These are phyloP conservation scores for Parauchenoglanis ngamensis DNA, from an alignment of 2,797 vertebrate species.

Conservation along the genomic window DNA sequence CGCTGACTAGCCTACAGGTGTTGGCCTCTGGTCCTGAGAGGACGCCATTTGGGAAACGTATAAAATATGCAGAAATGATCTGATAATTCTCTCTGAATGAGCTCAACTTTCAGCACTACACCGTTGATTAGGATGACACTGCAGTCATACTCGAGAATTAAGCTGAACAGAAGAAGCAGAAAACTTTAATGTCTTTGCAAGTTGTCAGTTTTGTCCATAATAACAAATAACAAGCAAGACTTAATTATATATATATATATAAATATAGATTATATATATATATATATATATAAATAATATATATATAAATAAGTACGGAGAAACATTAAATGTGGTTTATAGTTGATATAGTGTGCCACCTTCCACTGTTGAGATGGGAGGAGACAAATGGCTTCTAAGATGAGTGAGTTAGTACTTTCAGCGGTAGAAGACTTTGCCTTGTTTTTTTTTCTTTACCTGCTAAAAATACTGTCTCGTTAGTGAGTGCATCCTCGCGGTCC, in stretches of 20 bases:
- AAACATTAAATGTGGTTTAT: not conserved
- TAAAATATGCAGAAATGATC: not conserved
- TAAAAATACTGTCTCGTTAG: conserved; percentile 12
- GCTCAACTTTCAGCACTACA: not conserved
- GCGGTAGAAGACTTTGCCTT: not conserved
- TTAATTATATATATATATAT: no score
- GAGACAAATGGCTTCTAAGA: not conserved
- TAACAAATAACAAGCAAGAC: not conserved
- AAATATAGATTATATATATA: not conserved
- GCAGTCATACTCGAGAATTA: not conserved
- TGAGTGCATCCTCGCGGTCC: not conserved
- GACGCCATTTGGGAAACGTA: not conserved
- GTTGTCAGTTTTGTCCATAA: not conserved
- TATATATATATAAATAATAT: no score
- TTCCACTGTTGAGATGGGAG: not conserved
- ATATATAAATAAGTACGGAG: not conserved
- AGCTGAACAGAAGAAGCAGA: not conserved
- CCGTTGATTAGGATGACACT: not conserved
- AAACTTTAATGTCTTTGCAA: not conserved
- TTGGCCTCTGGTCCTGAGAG: not conserved
- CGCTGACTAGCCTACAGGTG: not conserved
- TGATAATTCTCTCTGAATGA: not conserved
- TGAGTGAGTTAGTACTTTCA: not conserved
- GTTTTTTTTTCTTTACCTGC: not conserved
- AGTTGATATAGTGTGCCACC: not conserved